phyloP scores from a whole-genome alignment of 2,113 vertebrate genomes.

The Corydoras maculifer region DNA sequence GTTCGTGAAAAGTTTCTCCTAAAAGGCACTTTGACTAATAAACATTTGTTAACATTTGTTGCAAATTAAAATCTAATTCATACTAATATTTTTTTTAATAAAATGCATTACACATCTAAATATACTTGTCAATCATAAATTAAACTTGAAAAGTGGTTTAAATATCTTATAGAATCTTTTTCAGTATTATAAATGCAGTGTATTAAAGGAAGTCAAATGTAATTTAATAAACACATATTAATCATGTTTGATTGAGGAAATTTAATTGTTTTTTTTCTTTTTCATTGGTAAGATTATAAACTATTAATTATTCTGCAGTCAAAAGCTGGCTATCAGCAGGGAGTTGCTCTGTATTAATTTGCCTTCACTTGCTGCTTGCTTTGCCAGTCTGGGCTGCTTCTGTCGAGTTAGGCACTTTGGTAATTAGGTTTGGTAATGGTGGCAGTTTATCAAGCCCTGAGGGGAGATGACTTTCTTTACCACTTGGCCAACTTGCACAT shows the following conservation, averaged over 20 bases:
- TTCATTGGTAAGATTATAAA: neutral
- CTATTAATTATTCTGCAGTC: neutral
- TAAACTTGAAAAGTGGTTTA: too few species aligned
- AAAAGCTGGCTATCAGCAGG: neutral
- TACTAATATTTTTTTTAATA: too few species aligned
- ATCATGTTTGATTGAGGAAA: neutral
- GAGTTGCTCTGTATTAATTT: neutral
- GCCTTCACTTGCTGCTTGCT: neutral
- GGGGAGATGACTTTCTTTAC: neutral
- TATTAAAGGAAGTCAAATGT: too few species aligned
- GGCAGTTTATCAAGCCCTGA: neutral
- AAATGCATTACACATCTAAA: too few species aligned
- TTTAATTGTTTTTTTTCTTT: neutral
- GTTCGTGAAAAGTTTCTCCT: too few species aligned
- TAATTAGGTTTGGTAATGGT: conserved; percentile 6
- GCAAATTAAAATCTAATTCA: too few species aligned
- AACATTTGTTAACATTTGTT: too few species aligned
- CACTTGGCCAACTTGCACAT: neutral
- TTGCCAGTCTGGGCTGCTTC: neutral
- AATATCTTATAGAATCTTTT: too few species aligned
- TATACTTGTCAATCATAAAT: too few species aligned
- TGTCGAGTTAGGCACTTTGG: neutral
- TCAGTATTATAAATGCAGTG: too few species aligned
- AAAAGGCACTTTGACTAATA: too few species aligned
- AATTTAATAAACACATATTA: too few species aligned